Percentiles rank a stretch among this genome's conserved stretches.
These are phyloP conservation scores for Cheirogaleus medius DNA, from an alignment of 2,113 vertebrate species.

Conservation along the genomic window DNA sequence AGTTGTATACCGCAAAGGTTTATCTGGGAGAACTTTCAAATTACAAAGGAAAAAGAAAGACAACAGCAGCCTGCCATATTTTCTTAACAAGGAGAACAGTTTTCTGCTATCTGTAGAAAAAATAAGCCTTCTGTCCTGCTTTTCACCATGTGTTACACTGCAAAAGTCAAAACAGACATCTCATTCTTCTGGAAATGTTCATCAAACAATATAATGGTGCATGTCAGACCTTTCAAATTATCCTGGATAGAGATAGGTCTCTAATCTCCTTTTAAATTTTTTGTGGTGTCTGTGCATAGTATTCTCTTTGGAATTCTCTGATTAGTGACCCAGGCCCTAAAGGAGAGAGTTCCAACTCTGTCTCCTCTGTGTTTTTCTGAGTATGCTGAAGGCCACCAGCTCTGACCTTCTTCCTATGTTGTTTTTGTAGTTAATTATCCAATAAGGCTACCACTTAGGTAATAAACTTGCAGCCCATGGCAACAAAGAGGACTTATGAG, in stretches of 20 bases:
- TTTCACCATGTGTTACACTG: constrained; percentile 42
- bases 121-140: constrained; percentile 55
- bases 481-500: not conserved
- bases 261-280: constrained; percentile 59
- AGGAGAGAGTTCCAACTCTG: constrained; percentile 2
- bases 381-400: not conserved
- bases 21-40: constrained; percentile 76
- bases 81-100: constrained; percentile 53
- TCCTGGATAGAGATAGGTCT: constrained; percentile 52
- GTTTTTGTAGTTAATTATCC: not conserved
- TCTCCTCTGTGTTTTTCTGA: not conserved
- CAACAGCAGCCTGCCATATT: constrained; percentile 33
- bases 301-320: constrained; percentile 48
- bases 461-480: not conserved
- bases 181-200: constrained; percentile 70
- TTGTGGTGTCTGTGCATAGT: constrained; percentile 12
- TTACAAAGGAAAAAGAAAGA: constrained; percentile 61
- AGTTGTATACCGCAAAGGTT: constrained; percentile 72
- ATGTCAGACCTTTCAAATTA: constrained; percentile 50
- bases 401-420: not conserved
- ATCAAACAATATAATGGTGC: constrained; percentile 55
- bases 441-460: not conserved
- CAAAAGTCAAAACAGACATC: constrained; percentile 65
- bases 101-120: constrained; percentile 56
- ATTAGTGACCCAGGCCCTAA: not conserved